These are phyloP conservation scores for Platygyra sinensis DNA, from an alignment of 64 coral and sea anemone genomes.

Conservation along the genomic window DNA sequence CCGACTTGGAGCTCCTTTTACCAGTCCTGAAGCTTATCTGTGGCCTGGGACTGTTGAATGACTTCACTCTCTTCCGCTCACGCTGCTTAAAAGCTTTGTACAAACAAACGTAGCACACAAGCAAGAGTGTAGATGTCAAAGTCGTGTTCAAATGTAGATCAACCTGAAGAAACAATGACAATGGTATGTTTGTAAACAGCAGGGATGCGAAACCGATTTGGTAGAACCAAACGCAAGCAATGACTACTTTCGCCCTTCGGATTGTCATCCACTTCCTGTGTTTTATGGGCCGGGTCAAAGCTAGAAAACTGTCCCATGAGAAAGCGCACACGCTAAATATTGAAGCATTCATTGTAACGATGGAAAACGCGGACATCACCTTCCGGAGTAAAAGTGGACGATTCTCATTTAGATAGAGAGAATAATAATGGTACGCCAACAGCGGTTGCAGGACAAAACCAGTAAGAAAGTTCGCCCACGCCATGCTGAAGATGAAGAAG, in stretches of 20 bases:
- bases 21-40: neutral
- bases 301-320: conserved; percentile 31
- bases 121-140: neutral
- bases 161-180: neutral
- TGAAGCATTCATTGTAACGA: conserved; percentile 56
- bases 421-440: conserved; percentile 13
- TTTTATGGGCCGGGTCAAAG: conserved; percentile 17
- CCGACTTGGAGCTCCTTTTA: neutral
- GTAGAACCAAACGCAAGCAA: conserved; percentile 22
- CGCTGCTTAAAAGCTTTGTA: conserved; percentile 27
- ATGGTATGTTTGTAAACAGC: conserved; percentile 14
- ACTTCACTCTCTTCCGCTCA: neutral
- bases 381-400: neutral
- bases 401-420: conserved; percentile 5
- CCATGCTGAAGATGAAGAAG: conserved; percentile 38
- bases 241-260: conserved; percentile 20
- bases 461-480: conserved; percentile 26
- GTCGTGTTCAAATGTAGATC: conserved; percentile 51
- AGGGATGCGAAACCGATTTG: conserved; percentile 14
- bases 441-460: conserved; percentile 1
- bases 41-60: neutral
- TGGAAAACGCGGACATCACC: conserved; percentile 3
- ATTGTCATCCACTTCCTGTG: conserved; percentile 22
- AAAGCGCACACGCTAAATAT: conserved; percentile 32
- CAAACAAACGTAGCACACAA: conserved; percentile 21